A percentile compares a stretch with the other conserved stretches of the same genome.
phyloP scores from a whole-genome alignment of 2,113 vertebrate species.

The Opisthocomus hoazin region DNA sequence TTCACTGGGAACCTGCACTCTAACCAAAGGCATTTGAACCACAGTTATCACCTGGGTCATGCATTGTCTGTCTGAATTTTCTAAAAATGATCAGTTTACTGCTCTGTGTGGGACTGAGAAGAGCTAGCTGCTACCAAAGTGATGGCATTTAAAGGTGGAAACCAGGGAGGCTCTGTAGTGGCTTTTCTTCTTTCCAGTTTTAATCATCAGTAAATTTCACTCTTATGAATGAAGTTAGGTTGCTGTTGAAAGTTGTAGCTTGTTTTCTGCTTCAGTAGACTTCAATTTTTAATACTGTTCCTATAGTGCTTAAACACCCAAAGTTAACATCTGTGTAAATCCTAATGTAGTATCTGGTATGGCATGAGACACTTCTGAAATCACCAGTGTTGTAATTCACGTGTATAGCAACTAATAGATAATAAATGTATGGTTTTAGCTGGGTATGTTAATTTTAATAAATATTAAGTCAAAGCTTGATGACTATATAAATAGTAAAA shows the following conservation, averaged over 20 bases:
- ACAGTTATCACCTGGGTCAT: not conserved
- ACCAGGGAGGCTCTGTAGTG: not conserved
- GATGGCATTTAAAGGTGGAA: not conserved
- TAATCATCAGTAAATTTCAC: not conserved
- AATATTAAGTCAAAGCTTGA: not conserved
- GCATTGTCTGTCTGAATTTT: not conserved
- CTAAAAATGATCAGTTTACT: not conserved
- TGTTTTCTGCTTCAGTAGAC: not conserved
- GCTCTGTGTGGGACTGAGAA: not conserved
- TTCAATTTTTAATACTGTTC: not conserved
- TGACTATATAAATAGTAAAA: not conserved
- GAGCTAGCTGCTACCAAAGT: not conserved
- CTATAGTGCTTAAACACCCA: not conserved
- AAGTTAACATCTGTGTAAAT: not conserved
- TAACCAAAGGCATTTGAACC: not conserved
- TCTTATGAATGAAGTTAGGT: not conserved
- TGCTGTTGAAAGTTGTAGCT: not conserved
- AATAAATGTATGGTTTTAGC: not conserved
- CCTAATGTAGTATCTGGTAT: not conserved
- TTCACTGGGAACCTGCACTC: not conserved
- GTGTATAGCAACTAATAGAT: not conserved
- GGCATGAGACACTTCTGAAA: not conserved
- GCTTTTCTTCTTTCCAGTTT: not conserved
- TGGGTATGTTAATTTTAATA: not conserved
- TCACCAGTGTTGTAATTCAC: not conserved